Base-by-base conservation (phyloP, 1,140 invertebrate genomes). In the Platyscapa corneri region DNA sequence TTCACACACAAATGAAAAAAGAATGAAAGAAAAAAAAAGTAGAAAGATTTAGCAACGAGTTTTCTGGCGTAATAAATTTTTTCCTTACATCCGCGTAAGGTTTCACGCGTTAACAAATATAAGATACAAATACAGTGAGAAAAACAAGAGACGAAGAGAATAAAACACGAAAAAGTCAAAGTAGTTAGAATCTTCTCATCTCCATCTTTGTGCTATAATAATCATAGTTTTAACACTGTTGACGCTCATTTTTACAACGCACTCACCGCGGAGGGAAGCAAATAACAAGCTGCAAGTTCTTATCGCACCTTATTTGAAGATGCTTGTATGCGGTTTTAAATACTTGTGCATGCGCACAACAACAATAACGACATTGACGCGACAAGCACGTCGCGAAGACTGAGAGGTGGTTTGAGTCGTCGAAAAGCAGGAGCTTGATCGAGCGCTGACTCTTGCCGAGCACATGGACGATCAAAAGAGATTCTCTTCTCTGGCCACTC, bases 371-470 rank as follows among this genome's bases (percentile, higher is more conserved):
- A 67, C 14, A 27, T 60, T 78, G 37, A 84, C 90, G 87, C 82
- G 83, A 89, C 86, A 91, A 93, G 89, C 92, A 92, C 92, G 91
- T 89, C 90, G 90, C 91, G 89, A 91, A 90, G 90, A 93, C 92
- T 93, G 92, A 93, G 32, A 37, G n/a, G 53, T 72, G 67, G 30
- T 23, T 53, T 42, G 53, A 12, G 23, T 32, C 0, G 37, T 34
- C 6, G 30, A 49, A 53, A 42, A 60, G 37, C 18, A 64, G 49
- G 83, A 64, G 80, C 46, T 82, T 70, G 79, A 86, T 86, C 84
- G 84, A 86, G 80, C 80, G 79, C 79, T 32, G 79, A 32, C 32
- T 27, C 80, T 34, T 27, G 53, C 37, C 72, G 74, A 83, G 74
- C 82, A 83, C 82, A 76, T 77, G 74, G 56, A 42, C 60, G 39